Conservation (phyloP, 2,113 vertebrate species). For the Osmerus mordax region DNA sequence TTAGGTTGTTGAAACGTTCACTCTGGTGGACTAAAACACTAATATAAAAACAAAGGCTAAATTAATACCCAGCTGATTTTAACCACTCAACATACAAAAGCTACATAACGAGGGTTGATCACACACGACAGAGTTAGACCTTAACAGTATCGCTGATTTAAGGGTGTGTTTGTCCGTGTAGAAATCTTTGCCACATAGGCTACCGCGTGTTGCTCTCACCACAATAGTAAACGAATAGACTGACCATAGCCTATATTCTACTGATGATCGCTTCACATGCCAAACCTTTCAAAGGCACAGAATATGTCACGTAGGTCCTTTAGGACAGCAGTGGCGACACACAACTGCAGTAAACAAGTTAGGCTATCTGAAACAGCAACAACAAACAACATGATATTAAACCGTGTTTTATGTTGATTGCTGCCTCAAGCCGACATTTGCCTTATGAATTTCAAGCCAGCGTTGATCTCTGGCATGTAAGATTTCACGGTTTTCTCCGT, state of each 20-base stretch:
- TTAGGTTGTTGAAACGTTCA: too few species aligned
- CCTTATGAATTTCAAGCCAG: not conserved
- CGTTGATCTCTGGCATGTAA: not conserved
- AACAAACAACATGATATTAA: too few species aligned
- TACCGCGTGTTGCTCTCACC: not conserved
- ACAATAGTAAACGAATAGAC: not conserved
- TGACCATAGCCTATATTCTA: too few species aligned
- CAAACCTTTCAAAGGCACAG: too few species aligned
- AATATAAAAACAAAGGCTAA: too few species aligned
- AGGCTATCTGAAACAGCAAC: too few species aligned
- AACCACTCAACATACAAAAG: too few species aligned
- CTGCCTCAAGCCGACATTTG: not conserved
- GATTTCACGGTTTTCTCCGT: not conserved
- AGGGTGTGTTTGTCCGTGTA: not conserved
- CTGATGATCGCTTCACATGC: too few species aligned
- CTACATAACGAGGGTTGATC: too few species aligned
- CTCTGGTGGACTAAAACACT: too few species aligned
- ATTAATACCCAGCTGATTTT: too few species aligned
- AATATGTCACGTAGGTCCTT: not conserved
- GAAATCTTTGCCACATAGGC: not conserved
- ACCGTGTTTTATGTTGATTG: not conserved
- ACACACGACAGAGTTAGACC: too few species aligned
- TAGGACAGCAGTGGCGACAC: not conserved
- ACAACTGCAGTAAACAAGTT: slow-evolving; percentile 2
- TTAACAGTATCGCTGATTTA: not conserved